Conservation (phyloP, 2,113 vertebrate species). For the Physeter macrocephalus region DNA sequence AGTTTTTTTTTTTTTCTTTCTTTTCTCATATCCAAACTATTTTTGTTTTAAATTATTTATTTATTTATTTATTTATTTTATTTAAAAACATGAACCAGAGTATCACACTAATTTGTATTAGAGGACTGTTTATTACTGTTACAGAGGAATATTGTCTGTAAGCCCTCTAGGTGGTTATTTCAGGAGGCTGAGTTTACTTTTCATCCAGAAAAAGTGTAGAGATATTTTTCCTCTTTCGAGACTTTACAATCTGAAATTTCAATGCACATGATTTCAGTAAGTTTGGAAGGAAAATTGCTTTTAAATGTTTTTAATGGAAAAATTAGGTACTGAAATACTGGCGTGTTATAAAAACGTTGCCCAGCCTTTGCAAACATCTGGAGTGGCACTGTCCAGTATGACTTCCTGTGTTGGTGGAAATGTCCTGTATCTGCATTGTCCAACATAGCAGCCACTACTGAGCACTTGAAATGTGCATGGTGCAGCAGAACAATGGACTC, state of each 20-base stretch:
- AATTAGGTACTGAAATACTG: not conserved
- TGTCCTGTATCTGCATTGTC: not conserved
- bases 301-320: slow-evolving; percentile 9
- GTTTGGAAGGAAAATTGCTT: slow-evolving; percentile 11
- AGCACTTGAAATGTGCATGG: not conserved
- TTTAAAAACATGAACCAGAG: not conserved
- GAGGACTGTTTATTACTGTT: not conserved
- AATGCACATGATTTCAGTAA: slow-evolving; percentile 17
- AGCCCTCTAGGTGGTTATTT: not conserved
- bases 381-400: not conserved
- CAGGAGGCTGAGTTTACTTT: not conserved
- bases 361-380: not conserved
- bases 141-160: not conserved
- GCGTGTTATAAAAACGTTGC: not conserved
- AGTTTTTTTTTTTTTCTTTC: not conserved
- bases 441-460: not conserved
- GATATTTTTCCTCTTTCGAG: not conserved
- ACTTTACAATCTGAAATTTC: not conserved
- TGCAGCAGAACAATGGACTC: not conserved
- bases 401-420: not conserved
- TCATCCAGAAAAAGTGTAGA: not conserved
- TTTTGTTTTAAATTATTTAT: not conserved
- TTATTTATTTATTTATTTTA: not conserved
- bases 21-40: not conserved
- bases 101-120: not conserved